phyloP scores from a whole-genome alignment of 2,888 invertebrate species.

The Diabrotica balteata region DNA sequence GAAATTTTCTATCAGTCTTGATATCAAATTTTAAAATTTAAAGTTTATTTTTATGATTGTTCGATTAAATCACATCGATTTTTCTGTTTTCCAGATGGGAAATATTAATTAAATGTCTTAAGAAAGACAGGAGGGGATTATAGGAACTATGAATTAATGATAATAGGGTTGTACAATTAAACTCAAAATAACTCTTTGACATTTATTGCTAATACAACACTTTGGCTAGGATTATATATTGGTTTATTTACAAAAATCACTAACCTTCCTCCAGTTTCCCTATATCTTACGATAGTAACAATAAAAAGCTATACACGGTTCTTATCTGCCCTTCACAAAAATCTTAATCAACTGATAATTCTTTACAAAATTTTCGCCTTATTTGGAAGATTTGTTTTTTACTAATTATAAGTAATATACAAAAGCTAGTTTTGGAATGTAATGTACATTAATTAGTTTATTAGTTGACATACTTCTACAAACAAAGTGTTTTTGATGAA shows the following conservation, averaged over 20 bases:
- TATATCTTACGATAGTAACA: constrained; percentile 36
- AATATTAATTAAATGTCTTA: no score
- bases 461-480: background rate
- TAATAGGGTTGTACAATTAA: background rate
- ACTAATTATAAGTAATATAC: background rate
- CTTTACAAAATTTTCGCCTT: constrained; percentile 8
- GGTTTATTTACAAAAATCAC: constrained; percentile 46
- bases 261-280: constrained; percentile 40
- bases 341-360: constrained; percentile 9
- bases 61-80: no score
- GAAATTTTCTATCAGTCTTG: no score
- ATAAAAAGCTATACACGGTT: constrained; percentile 42
- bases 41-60: no score
- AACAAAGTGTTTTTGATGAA: no score
- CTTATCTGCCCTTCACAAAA: constrained; percentile 5
- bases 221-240: constrained; percentile 46
- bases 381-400: constrained; percentile 7
- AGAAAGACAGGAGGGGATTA: no score
- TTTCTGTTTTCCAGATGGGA: no score
- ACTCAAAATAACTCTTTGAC: constrained; percentile 26
- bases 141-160: no score
- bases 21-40: no score
- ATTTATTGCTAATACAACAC: constrained; percentile 46
- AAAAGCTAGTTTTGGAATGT: constrained; percentile 11
- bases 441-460: constrained; percentile 10